Evolutionary conservation across 2,113 vertebrate genomes (phyloP), one percentile per base, ranked within the genome.

Genomic region (Hippocampus comes): DNA sequence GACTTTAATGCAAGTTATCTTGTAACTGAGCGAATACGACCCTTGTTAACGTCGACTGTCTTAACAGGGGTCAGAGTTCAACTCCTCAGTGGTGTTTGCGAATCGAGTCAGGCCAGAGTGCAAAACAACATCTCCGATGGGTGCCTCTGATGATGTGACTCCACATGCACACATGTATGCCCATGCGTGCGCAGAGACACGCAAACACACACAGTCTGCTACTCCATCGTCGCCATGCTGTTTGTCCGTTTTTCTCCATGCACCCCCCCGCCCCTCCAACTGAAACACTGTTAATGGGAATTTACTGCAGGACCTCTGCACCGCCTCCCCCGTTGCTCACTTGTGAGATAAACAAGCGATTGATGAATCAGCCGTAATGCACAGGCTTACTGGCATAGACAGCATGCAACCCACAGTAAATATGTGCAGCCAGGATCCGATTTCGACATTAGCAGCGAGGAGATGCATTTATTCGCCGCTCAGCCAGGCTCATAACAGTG

Each of bases 341-440:
- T 81, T 71, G 78, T 42, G 71, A 88, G 88, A 88, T 88, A 91
- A 89, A 90, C 87, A 89, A 86, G 73, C 85, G 79, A 88, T 88
- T 92, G 87, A 92, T 91, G 91, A 91, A 91, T 89, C 86, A 80
- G 84, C 78, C 81, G 49, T 90, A 89, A 90, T 87, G 85, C 84
- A 86, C 81, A 72, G 84, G 85, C 88, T 91, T 89, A 88, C 83
- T 80, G 87, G 87, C 87, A 91, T 82, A 87, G 86, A 80, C 89
- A 85, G 87, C 78, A 77, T 30, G 64, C 87, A 82, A 84, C 85
- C 88, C 86, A 79, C 80, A 80, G 88, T 89, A 89, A 91, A 92
- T 89, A 90, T 90, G 88, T 89, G 81, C 83, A 89, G 89, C 90
- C 87, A 88, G 88, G 88, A 91, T 91, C 84, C 61, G 76, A 82